Percentiles rank a stretch among this genome's conserved stretches.
Conservation (phyloP, 2,113 vertebrate species). For the rabbit (Oryctolagus cuniculus) region DNA sequence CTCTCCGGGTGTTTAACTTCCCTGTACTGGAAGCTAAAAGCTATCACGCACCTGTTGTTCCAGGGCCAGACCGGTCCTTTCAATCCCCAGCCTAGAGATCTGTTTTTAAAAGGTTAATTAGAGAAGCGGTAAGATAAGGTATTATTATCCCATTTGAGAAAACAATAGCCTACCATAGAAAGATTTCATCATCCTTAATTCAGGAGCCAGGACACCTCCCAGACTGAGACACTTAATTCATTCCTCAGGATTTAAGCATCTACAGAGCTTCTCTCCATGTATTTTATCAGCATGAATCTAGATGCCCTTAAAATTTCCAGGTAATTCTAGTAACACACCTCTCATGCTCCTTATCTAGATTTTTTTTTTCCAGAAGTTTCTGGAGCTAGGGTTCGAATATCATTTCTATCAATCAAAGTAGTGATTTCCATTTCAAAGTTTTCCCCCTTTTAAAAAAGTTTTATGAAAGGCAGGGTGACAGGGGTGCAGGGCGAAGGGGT, state of each 20-base stretch:
- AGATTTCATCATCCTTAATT: background rate
- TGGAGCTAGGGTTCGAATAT: background rate
- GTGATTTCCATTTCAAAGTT: background rate
- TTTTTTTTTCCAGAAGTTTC: conserved; percentile 15
- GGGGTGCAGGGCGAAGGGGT: too few species aligned
- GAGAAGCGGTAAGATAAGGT: background rate
- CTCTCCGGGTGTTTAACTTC: background rate
- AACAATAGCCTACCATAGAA: background rate
- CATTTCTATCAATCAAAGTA: background rate
- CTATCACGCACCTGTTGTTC: background rate
- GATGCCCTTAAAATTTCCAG: background rate
- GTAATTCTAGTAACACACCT: background rate
- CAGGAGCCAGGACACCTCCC: background rate
- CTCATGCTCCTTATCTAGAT: background rate
- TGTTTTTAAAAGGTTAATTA: background rate
- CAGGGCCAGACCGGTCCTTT: background rate
- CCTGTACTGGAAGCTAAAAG: background rate
- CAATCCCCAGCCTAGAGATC: background rate
- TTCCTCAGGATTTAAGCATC: background rate
- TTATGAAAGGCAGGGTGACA: too few species aligned
- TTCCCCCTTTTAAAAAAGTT: too few species aligned
- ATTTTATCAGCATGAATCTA: background rate
- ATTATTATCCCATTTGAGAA: background rate
- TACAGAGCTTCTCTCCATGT: background rate
- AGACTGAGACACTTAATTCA: background rate